These are phyloP conservation scores for Myotis daubentonii DNA, from an alignment of 2,797 vertebrate species.

Conservation along the genomic window DNA sequence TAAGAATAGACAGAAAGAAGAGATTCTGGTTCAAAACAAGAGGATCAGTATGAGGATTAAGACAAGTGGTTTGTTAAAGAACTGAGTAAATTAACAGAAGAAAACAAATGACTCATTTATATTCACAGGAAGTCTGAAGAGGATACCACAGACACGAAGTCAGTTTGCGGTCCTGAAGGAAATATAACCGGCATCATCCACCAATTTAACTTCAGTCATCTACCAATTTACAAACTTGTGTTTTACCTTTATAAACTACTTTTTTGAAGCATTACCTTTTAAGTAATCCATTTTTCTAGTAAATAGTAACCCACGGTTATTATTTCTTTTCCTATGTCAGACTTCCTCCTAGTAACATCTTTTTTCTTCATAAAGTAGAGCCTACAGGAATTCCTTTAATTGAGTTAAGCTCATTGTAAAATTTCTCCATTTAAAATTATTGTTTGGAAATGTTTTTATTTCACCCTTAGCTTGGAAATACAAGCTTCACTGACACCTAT, in stretches of 20 bases:
- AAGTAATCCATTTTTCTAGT: neutral
- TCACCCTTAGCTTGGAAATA: constrained; percentile 1
- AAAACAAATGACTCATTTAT: constrained; percentile 5
- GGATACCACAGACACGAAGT: neutral
- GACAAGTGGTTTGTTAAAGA: constrained; percentile 13
- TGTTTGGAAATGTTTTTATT: constrained; percentile 52
- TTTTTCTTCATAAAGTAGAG: neutral
- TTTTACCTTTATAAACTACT: neutral
- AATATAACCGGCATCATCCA: neutral
- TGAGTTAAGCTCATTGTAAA: neutral
- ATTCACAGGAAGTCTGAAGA: neutral
- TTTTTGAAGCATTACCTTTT: constrained; percentile 41
- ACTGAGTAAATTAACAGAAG: neutral
- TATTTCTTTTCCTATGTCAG: neutral
- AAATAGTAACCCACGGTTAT: neutral
- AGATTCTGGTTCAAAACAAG: neutral
- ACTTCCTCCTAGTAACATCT: neutral
- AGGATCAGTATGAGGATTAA: neutral
- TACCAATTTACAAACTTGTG: neutral
- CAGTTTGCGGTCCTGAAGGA: neutral
- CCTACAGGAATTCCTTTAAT: constrained; percentile 10
- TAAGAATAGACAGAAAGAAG: neutral
- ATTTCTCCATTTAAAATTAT: constrained; percentile 17
- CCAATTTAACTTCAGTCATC: neutral
- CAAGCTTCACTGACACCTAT: neutral